phyloP scores from a whole-genome alignment of 1,140 invertebrate genomes.

The Aphaenogaster rudis region DNA sequence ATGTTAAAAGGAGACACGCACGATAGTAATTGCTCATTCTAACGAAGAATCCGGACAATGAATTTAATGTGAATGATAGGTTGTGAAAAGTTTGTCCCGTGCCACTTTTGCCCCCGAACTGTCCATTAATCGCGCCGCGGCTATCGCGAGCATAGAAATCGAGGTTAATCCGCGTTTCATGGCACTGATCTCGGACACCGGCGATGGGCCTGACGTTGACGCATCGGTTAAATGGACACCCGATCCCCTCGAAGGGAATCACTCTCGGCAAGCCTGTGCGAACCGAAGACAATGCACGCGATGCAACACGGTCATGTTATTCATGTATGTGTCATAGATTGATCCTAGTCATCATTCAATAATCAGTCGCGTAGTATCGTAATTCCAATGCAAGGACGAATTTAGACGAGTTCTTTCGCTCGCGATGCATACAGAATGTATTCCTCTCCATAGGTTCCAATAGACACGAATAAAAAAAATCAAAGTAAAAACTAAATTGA shows the following conservation, averaged over 20 bases:
- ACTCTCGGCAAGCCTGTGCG: slow-evolving; percentile 9
- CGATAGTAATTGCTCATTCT: background rate
- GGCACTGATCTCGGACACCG: slow-evolving; percentile 50
- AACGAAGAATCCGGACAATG: background rate
- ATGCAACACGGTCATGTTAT: background rate
- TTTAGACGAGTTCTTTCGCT: background rate
- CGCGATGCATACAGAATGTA: background rate
- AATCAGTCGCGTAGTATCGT: slow-evolving; percentile 42
- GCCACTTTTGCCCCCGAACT: slow-evolving; percentile 10
- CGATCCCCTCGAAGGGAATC: slow-evolving; percentile 35
- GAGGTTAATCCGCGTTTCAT: slow-evolving; percentile 57
- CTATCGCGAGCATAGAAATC: slow-evolving; percentile 51
- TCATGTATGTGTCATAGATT: slow-evolving; percentile 3
- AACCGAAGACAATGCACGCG: slow-evolving; percentile 43
- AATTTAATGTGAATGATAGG: background rate
- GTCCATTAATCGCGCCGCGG: slow-evolving; percentile 24
- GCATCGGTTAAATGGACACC: slow-evolving; percentile 40
- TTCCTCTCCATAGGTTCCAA: background rate
- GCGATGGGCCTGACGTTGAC: slow-evolving; percentile 22
- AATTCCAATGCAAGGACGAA: slow-evolving; percentile 40
- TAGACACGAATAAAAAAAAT: background rate
- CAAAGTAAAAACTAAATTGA: background rate
- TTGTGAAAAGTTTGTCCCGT: slow-evolving; percentile 32
- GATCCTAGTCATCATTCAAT: slow-evolving; percentile 50
- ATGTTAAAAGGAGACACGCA: no score